Percentiles rank a stretch among this genome's conserved stretches.
phyloP scores from a whole-genome alignment of 2,113 vertebrate species.

The Solea senegalensis region DNA sequence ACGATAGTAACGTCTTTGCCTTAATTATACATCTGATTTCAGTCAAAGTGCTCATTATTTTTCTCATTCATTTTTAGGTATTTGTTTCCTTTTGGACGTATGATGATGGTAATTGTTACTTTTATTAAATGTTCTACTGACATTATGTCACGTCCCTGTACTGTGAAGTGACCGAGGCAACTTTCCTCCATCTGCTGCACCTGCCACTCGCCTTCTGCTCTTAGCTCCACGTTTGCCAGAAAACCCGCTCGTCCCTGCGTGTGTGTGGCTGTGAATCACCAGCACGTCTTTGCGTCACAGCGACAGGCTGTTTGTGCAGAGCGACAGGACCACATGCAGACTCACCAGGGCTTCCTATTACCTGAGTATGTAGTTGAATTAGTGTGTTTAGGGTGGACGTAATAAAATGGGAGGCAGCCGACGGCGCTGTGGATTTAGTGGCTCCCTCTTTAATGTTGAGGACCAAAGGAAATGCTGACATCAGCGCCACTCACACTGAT shows the following conservation, averaged over 20 bases:
- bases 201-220: slow-evolving; percentile 62
- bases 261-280: slow-evolving; percentile 28
- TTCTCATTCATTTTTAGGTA: no score
- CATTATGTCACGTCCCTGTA: neutral
- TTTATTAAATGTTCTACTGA: neutral
- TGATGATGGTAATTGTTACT: neutral
- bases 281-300: neutral
- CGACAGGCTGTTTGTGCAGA: slow-evolving; percentile 22
- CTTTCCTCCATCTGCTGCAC: slow-evolving; percentile 53
- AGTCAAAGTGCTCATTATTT: no score
- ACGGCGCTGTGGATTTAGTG: slow-evolving; percentile 20
- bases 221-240: slow-evolving; percentile 26
- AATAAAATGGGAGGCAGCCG: slow-evolving; percentile 21
- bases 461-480: slow-evolving; percentile 48
- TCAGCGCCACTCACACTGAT: slow-evolving; percentile 44
- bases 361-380: slow-evolving; percentile 14
- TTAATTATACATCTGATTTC: no score
- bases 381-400: slow-evolving; percentile 2
- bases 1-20: no score
- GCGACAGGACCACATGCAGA: neutral
- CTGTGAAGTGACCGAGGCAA: neutral
- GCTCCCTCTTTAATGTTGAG: slow-evolving; percentile 33
- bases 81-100: neutral
- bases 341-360: neutral
- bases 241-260: slow-evolving; percentile 7